A percentile compares a stretch with the other conserved stretches of the same genome.
Conservation (phyloP, 2,888 invertebrate species). For the Theretra japonica region DNA sequence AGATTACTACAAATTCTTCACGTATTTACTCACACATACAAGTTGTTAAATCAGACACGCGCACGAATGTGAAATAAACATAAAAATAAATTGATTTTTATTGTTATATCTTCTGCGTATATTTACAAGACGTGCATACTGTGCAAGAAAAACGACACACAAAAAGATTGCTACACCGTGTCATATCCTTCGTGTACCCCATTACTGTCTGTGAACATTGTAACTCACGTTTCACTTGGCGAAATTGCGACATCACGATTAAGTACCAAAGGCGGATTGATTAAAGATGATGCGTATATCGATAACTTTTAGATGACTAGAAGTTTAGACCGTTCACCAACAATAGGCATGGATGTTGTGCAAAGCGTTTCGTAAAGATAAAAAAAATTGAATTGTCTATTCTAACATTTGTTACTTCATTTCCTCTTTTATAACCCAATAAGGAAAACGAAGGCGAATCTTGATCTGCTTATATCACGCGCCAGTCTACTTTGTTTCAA, state of each 20-base stretch:
- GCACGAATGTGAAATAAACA: neutral
- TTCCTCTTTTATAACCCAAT: slow-evolving; percentile 4
- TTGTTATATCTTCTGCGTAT: slow-evolving; percentile 11
- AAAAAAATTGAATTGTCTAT: neutral
- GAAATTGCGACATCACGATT: slow-evolving; percentile 43
- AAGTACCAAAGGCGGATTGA: slow-evolving; percentile 47
- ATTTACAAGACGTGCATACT: slow-evolving; percentile 34
- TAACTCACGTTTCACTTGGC: slow-evolving; percentile 47
- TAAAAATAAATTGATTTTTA: slow-evolving; percentile 12
- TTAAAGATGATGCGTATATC: slow-evolving; percentile 42
- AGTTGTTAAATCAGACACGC: too few relatives aligned
- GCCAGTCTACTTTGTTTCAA: too few relatives aligned
- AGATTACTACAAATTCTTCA: neutral
- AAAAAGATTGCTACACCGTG: slow-evolving; percentile 45
- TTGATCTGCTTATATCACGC: neutral
- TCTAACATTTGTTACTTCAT: neutral
- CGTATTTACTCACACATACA: neutral
- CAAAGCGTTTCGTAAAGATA: slow-evolving; percentile 16
- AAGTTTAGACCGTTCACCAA: slow-evolving; percentile 32
- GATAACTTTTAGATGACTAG: slow-evolving; percentile 33
- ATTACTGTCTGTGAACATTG: slow-evolving; percentile 51
- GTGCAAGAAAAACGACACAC: slow-evolving; percentile 41
- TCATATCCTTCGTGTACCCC: slow-evolving; percentile 47
- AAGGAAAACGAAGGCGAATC: neutral
- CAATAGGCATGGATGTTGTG: slow-evolving; percentile 9